Evolutionary conservation across 2,888 invertebrate species (phyloP), one percentile per base, ranked within the genome.

Genomic region (Pyrrhia umbra): DNA sequence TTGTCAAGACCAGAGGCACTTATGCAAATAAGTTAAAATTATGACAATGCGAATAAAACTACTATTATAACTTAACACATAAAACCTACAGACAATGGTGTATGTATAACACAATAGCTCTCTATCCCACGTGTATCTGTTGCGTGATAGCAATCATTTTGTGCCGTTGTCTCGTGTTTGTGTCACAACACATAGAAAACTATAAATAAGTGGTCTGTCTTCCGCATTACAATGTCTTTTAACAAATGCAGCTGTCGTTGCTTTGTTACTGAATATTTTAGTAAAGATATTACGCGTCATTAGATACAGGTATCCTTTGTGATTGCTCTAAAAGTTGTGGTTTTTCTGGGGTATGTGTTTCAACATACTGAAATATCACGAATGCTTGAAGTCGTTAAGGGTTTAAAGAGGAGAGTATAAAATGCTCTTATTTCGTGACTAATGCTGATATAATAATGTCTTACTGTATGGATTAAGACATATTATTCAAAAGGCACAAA

Each of bases 161-260:
- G 34, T 34, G 13, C 34, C 34, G 34, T n/a, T 13, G 34, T 34
- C 34, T n/a, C n/a, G n/a, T n/a, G n/a, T n/a, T n/a, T n/a, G n/a
- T 30, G 30, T 34, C 34, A 34, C 34, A 34, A 34, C n/a, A 23
- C 23, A 23, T 4, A 23, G 23, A 23, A 23, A 4, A 34, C 13
- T 30, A 34, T n/a, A 34, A 34, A 34, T 34, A 34, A 6, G 9
- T 34, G 6, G 1, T 3, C 2, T 30, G 30, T 30, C 30, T 34
- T 34, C 34, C 34, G 34, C 34, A 34, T 34, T 34, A 34, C n/a
- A n/a, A 34, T 34, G 34, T 34, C 34, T 34, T 34, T n/a, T n/a
- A n/a, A n/a, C n/a, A 34, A n/a, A 34, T 34, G 34, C 34, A 34
- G 13, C 34, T 34, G 34, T 23, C 2, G 23, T 4, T 34, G 9